Conservation (phyloP, 2,797 vertebrate genomes). For the Lindbergichthys nudifrons region DNA sequence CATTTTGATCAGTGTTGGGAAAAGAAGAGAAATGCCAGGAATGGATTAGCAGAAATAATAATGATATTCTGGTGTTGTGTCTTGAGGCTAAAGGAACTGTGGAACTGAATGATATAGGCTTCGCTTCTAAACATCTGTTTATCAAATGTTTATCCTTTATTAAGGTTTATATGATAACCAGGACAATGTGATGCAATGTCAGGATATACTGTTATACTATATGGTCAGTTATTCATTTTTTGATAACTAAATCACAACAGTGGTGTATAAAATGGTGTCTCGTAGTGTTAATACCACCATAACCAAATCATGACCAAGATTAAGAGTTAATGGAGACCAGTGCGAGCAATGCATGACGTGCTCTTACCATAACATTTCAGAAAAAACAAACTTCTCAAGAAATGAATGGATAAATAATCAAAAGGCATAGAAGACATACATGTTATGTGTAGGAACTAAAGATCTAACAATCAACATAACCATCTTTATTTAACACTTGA, state of each 20-base stretch:
- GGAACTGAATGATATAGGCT: background rate
- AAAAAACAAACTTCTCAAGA: background rate
- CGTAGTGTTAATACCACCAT: background rate
- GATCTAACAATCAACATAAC: no score
- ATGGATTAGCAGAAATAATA: conserved; percentile 25
- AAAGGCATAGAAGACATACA: background rate
- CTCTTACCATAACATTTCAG: no score
- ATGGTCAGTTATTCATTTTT: background rate
- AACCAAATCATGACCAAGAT: background rate
- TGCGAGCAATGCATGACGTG: background rate
- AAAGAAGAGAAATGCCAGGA: conserved; percentile 26
- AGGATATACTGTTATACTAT: background rate
- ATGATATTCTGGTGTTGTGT: conserved; percentile 28
- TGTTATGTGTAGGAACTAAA: background rate
- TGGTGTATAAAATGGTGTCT: background rate
- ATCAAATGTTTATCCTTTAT: background rate
- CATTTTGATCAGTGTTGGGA: conserved; percentile 10
- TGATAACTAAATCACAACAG: background rate
- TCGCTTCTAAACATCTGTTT: no score
- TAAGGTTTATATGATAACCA: background rate
- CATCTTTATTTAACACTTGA: no score
- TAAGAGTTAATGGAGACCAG: background rate
- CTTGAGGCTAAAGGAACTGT: conserved; percentile 6
- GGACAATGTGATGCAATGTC: background rate
- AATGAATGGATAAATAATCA: background rate